These are phyloP conservation scores for Nestor notabilis DNA, from an alignment of 2,113 vertebrate genomes.

Conservation along the genomic window DNA sequence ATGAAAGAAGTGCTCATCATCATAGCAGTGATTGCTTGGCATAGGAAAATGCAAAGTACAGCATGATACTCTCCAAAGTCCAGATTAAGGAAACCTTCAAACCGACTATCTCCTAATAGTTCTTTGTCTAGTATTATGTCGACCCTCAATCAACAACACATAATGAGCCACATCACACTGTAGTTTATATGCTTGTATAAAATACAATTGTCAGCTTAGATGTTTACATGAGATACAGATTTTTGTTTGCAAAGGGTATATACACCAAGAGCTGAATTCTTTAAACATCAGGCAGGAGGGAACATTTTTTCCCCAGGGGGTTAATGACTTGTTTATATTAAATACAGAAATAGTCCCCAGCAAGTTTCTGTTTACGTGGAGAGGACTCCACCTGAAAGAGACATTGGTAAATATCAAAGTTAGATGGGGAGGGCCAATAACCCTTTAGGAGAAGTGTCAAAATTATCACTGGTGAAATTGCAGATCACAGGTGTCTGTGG, in stretches of 20 bases:
- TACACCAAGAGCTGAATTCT: not conserved
- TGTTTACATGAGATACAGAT: not conserved
- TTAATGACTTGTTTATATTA: not conserved
- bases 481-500: not conserved
- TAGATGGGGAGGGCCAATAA: not conserved
- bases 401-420: not conserved
- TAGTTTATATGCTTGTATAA: not conserved
- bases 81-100: not conserved
- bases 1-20: not conserved
- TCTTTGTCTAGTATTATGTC: not conserved
- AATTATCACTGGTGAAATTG: not conserved
- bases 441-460: not conserved
- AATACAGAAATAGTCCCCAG: not conserved
- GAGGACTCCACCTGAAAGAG: not conserved
- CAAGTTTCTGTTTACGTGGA: not conserved
- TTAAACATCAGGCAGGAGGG: not conserved
- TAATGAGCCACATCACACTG: not conserved
- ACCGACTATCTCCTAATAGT: not conserved
- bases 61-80: not conserved
- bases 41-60: not conserved
- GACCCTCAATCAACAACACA: fast-evolving
- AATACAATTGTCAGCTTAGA: not conserved
- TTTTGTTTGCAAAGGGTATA: not conserved
- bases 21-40: not conserved
- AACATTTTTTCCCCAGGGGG: not conserved